These are phyloP conservation scores for Dione juno DNA, from an alignment of 2,888 invertebrate genomes.

Conservation along the genomic window DNA sequence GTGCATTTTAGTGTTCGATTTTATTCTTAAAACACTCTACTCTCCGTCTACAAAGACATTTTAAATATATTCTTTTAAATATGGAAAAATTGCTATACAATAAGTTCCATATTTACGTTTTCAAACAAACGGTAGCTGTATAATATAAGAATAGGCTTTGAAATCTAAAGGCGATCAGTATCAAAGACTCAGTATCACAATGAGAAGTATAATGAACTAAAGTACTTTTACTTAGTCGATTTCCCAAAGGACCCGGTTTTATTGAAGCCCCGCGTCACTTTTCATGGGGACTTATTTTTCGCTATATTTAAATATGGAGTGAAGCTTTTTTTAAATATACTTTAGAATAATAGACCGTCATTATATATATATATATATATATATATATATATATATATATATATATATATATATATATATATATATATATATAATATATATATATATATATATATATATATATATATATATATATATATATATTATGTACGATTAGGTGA, in stretches of 20 bases:
- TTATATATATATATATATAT: too few species aligned
- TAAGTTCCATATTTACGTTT: too few species aligned
- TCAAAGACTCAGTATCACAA: conserved; percentile 16
- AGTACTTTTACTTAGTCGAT: conserved; percentile 26
- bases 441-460: too few species aligned
- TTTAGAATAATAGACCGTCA: conserved; percentile 5
- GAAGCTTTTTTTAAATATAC: background rate
- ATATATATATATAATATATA: too few species aligned
- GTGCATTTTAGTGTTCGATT: background rate
- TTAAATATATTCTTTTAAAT: too few species aligned
- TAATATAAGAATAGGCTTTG: background rate
- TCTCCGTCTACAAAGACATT: too few species aligned
- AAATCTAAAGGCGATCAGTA: conserved; percentile 9
- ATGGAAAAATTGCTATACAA: too few species aligned
- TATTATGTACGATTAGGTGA: too few species aligned
- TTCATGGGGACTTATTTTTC: background rate
- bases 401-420: too few species aligned
- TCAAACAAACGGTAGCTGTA: background rate
- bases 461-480: too few species aligned
- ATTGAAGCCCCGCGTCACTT: conserved; percentile 9
- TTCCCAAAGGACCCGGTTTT: conserved; percentile 35
- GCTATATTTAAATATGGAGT: background rate
- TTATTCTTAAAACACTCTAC: too few species aligned
- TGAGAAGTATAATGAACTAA: conserved; percentile 33
- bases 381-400: too few species aligned